Conservation (phyloP, 2,888 invertebrate species). For the Hypolimnas misippus region DNA sequence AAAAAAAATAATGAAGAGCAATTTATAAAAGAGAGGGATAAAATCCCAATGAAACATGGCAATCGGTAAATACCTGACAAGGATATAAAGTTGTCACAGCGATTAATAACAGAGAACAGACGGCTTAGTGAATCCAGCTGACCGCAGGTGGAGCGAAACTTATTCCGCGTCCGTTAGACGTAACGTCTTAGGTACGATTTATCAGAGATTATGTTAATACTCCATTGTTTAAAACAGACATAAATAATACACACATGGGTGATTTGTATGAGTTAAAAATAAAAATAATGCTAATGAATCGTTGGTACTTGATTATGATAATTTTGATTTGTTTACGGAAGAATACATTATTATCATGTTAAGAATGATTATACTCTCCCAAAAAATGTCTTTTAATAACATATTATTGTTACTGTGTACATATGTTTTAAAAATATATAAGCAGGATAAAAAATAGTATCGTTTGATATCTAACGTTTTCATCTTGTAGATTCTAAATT, state of each 20-base stretch:
- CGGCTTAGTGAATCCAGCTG: constrained; percentile 31
- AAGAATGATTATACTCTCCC: not conserved
- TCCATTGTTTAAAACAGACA: not conserved
- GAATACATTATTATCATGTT: not conserved
- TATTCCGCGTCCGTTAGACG: constrained; percentile 26
- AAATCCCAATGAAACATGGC: constrained; percentile 10
- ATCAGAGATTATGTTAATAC: constrained; percentile 9
- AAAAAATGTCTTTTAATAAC: not conserved
- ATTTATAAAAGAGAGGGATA: not conserved
- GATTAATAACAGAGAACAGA: constrained; percentile 57
- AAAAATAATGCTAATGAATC: constrained; percentile 14
- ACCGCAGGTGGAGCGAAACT: constrained; percentile 37
- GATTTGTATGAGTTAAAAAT: not conserved
- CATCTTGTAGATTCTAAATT: constrained; percentile 27
- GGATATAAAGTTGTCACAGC: constrained; percentile 54
- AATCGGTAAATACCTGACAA: constrained; percentile 29
- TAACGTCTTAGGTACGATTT: constrained; percentile 16
- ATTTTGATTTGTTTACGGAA: constrained; percentile 10
- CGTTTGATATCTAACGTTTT: constrained; percentile 17
- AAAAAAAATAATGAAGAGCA: not conserved
- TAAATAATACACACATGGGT: not conserved
- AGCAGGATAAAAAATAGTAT: not conserved
- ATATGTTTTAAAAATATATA: too few relatives aligned
- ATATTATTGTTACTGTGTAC: too few relatives aligned
- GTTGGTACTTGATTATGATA: constrained; percentile 18